Base-by-base conservation (phyloP, 1,140 invertebrate genomes). In the Aphelenchoides avenae region DNA sequence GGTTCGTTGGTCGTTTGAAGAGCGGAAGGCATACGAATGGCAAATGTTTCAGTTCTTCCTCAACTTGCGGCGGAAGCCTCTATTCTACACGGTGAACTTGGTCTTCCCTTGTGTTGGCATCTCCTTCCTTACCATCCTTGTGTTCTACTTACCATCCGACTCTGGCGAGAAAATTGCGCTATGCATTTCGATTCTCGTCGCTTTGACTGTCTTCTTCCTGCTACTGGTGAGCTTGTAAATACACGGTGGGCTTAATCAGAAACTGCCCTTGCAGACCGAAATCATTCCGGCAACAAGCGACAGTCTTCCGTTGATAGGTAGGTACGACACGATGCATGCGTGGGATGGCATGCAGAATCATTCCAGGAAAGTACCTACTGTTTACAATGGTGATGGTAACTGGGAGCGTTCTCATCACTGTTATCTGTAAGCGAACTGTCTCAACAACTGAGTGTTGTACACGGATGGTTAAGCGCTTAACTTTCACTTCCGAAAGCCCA, bases 341-440 rank as follows among this genome's bases (percentile, higher is more conserved):
- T n/a, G n/a, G n/a, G n/a, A n/a, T n/a, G n/a, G n/a, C n/a, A n/a
- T 18, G n/a, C 18, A 36, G 13, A 36, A 36, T 13, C 34, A 36
- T 18, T 36, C 13, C 34, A 13, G 13, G n/a, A 18, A 98, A 98
- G 83, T 99, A 98, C 83, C 84, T 99, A 36, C 84, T 98, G 75
- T 99, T 99, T 79, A 95, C 95, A 46, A 97, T 98, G 92, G 94
- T 98, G 71, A 85, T 99, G 58, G 93, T 98, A 48, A 98, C 93
- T 37, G 82, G 96, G 33, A 95, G 92, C 27, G 95, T 96, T 80
- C 91, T 93, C 78, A 90, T 96, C 61, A 98, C 94, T 24, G 92
- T 99, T 55, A 86, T 96, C 27, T 63, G 71, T 73, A 44, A 57
- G 70, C 65, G 40, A 26, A 53, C 7, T n/a, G 43, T 26, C 20